phyloP scores from a whole-genome alignment of 1,140 invertebrate species.

The Galleria mellonella region DNA sequence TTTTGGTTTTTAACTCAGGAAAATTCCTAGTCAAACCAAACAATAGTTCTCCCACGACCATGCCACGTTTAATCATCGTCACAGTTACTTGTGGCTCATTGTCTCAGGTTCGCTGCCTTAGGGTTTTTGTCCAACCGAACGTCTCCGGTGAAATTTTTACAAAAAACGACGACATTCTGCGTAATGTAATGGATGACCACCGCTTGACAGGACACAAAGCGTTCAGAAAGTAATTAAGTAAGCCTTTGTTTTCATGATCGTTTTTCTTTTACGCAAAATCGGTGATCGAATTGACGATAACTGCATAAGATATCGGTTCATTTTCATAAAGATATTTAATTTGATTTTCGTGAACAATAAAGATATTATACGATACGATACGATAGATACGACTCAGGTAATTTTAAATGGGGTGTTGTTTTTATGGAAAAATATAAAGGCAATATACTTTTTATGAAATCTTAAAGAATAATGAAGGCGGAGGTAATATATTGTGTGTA shows the following conservation, averaged over 20 bases:
- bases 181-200: slow-evolving; percentile 1
- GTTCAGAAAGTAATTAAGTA: slow-evolving; percentile 1
- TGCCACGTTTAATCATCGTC: background rate
- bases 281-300: too few species aligned
- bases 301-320: too few species aligned
- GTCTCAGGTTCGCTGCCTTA: slow-evolving; percentile 2
- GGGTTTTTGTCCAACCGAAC: background rate
- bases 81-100: background rate
- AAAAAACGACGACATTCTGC: background rate
- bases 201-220: background rate
- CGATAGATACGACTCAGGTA: too few species aligned
- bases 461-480: slow-evolving; percentile 2
- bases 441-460: slow-evolving; percentile 4
- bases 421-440: slow-evolving; percentile 1
- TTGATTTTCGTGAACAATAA: too few species aligned
- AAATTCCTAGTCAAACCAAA: background rate
- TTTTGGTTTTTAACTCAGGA: too few species aligned
- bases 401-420: background rate
- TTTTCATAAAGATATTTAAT: too few species aligned
- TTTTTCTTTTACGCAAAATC: too few species aligned
- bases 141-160: slow-evolving; percentile 4
- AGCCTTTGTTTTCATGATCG: background rate
- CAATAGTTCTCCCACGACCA: background rate
- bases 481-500: slow-evolving; percentile 1
- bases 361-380: too few species aligned